Conservation (phyloP, 2,888 invertebrate genomes). For the Hirtodrosophila duncani region DNA sequence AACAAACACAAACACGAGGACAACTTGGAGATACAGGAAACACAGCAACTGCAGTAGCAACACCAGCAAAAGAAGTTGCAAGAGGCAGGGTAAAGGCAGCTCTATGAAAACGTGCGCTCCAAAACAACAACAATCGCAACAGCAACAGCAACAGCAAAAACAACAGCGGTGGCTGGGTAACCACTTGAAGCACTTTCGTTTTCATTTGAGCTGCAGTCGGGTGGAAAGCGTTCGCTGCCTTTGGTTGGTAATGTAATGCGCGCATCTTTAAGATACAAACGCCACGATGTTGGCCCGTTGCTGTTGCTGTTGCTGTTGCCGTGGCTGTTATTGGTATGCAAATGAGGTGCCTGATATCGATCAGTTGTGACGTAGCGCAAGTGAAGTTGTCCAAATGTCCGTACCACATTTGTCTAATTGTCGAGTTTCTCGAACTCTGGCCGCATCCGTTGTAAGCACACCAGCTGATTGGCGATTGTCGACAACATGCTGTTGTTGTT, state of each 20-base stretch:
- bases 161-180: conserved; percentile 43
- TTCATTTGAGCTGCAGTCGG: conserved; percentile 60
- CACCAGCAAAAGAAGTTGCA: conserved; percentile 28
- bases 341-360: conserved; percentile 49
- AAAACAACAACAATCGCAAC: conserved; percentile 11
- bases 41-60: conserved; percentile 28
- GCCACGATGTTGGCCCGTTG: conserved; percentile 15
- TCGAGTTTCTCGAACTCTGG: conserved; percentile 74
- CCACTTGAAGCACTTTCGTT: conserved; percentile 75
- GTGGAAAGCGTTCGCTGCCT: conserved; percentile 57
- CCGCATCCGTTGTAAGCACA: conserved; percentile 38
- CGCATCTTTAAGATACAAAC: conserved; percentile 61
- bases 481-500: conserved; percentile 35
- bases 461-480: conserved; percentile 35
- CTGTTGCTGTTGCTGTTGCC: conserved; percentile 36
- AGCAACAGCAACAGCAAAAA: conserved; percentile 42
- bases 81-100: conserved; percentile 33
- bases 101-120: conserved; percentile 48
- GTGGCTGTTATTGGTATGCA: conserved; percentile 7
- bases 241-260: conserved; percentile 58
- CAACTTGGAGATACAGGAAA: conserved; percentile 68
- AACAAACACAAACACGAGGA: conserved; percentile 31
- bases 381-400: conserved; percentile 37
- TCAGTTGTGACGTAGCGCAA: conserved; percentile 60
- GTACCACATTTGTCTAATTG: conserved; percentile 52